A percentile compares a stretch with the other conserved stretches of the same genome.
phyloP scores from a whole-genome alignment of 2,888 invertebrate genomes.

The Tinea pellionella region DNA sequence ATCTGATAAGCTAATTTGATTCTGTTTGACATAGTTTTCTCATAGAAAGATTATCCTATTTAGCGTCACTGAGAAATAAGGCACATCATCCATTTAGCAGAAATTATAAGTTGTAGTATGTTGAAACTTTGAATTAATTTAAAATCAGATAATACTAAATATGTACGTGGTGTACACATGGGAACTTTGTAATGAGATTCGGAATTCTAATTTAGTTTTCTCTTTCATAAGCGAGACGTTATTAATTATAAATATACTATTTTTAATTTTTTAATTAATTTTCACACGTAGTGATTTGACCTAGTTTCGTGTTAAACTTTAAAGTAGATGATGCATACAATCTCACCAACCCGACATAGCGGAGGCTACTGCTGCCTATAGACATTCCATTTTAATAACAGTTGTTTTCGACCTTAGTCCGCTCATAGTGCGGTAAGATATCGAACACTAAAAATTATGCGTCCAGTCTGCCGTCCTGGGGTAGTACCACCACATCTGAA shows the following conservation, averaged over 20 bases:
- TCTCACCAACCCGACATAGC: too few species aligned
- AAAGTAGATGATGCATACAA: too few species aligned
- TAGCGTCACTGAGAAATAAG: background rate
- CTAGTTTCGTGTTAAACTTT: too few species aligned
- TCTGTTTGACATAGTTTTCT: background rate
- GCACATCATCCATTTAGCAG: constrained; percentile 9
- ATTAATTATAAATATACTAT: background rate
- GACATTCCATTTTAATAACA: too few species aligned
- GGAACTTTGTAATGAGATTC: background rate
- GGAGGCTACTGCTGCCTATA: too few species aligned
- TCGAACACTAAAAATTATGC: too few species aligned
- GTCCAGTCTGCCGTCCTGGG: too few species aligned
- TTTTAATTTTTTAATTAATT: too few species aligned
- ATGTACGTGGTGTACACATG: background rate
- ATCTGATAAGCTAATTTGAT: background rate
- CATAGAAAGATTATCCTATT: background rate
- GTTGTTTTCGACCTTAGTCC: too few species aligned
- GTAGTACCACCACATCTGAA: too few species aligned
- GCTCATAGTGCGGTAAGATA: too few species aligned
- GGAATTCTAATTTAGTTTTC: background rate
- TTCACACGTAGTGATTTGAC: too few species aligned
- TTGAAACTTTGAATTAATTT: constrained; percentile 6
- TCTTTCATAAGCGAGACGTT: background rate
- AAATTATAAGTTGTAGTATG: constrained; percentile 1
- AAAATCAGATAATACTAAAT: constrained; percentile 7